Conservation (phyloP, 1,140 invertebrate genomes). For the Saccostrea echinata region DNA sequence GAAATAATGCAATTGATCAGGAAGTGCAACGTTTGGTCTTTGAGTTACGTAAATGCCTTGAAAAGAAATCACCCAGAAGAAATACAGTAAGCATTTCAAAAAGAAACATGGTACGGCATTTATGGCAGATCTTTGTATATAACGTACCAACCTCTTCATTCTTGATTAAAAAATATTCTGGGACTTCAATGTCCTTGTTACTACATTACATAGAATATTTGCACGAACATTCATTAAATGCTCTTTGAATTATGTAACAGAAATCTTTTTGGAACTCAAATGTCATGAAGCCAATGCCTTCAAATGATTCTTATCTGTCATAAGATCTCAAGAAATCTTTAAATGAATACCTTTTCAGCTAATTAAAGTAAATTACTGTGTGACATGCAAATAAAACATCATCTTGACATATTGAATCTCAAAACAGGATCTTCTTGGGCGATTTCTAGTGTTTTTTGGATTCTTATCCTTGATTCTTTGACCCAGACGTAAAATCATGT, state of each 20-base stretch:
- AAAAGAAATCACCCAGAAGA: neutral
- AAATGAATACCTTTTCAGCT: conserved; percentile 8
- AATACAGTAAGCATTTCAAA: conserved; percentile 5
- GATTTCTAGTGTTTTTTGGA: neutral
- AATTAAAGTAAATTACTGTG: neutral
- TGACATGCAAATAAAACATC: neutral
- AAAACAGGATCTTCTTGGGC: neutral
- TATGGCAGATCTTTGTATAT: neutral
- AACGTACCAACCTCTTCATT: neutral
- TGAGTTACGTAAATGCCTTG: neutral
- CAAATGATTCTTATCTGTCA: neutral
- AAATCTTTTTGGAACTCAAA: neutral
- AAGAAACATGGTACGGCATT: neutral
- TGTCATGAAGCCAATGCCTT: neutral
- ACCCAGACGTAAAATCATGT: neutral
- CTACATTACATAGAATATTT: neutral
- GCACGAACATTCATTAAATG: too few relatives aligned
- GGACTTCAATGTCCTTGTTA: neutral
- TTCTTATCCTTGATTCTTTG: neutral
- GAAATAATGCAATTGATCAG: neutral
- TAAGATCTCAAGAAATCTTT: conserved; percentile 5
- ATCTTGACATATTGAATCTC: neutral
- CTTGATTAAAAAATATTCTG: neutral
- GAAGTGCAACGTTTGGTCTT: neutral
- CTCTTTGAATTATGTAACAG: too few relatives aligned